Conservation (phyloP, 2,113 vertebrate genomes). For the Nothocercus julius region DNA sequence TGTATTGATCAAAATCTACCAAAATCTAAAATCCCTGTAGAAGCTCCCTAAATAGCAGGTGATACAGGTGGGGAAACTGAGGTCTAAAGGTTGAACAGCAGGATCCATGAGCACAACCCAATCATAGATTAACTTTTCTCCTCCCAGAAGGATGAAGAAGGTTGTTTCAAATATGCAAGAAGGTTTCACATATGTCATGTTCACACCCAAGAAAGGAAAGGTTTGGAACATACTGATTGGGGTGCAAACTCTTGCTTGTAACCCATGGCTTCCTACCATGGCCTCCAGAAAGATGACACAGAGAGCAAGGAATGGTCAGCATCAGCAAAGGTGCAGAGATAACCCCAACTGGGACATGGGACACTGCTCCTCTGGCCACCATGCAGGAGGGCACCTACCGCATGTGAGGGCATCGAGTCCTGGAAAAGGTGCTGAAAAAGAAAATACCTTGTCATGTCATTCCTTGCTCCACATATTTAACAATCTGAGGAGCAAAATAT, state of each 20-base stretch:
- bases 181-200: not conserved
- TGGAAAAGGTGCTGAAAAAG: not conserved
- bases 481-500: not conserved
- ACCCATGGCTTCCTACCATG: not conserved
- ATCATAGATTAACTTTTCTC: not conserved
- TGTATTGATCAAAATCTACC: not conserved
- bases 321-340: not conserved
- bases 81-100: not conserved
- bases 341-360: too few species aligned
- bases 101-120: not conserved
- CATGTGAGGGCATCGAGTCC: not conserved
- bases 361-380: too few species aligned
- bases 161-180: not conserved
- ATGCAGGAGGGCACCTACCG: rapidly evolving
- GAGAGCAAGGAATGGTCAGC: not conserved
- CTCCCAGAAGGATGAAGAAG: not conserved
- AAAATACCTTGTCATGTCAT: not conserved
- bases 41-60: not conserved
- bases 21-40: not conserved
- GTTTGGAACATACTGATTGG: not conserved
- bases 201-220: not conserved
- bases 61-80: not conserved
- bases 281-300: not conserved
- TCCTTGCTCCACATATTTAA: not conserved
- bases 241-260: rapidly evolving